Base-by-base conservation (phyloP, 37 sponge, comb jelly and placozoan species). In the Amphimedon queenslandica region DNA sequence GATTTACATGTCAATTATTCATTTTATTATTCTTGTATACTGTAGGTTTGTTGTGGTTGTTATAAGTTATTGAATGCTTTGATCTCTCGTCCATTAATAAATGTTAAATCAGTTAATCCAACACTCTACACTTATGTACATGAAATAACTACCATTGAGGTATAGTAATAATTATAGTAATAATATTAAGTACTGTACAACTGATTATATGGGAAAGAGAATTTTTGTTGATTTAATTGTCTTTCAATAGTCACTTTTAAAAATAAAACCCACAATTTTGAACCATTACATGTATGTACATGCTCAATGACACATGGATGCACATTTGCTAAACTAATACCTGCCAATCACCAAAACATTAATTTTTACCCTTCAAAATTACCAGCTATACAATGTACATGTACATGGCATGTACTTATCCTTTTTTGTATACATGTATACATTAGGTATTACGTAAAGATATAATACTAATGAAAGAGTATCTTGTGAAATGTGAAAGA, bases 381-480 rank as follows among this genome's bases (percentile, higher is more conserved):
- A n/a, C n/a, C n/a, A n/a, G n/a, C n/a, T n/a, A n/a, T n/a, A n/a
- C n/a, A n/a, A n/a, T n/a, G n/a, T n/a, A n/a, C n/a, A n/a, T n/a
- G n/a, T 58, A 35, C 66, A 30, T 40, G 3, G 55, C 13, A 34
- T 69, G 5, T 42, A 36, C 24, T 38, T 37, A 4, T 67, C 68
- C 32, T 5, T 30, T 27, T 63, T 29, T 23, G 32, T n/a, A 55
- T 27, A 28, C 61, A 71, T 42, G 31, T 36, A 4, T 43, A 23
- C 30, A n/a, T 21, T 64, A 85, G 82, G 63, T 56, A 1, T 67
- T 93, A 31, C 77, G 95, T 16, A 77, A 80, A 37, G 79, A 88
- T 11, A 58, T 94, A 2, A 35, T 90, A 25, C 25, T 81, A 58
- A 91, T 91, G 92, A 94, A 85, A 55, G 57, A 67, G 39, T 84